phyloP scores from a whole-genome alignment of 2,888 invertebrate genomes.

The Eupithecia subfuscata region DNA sequence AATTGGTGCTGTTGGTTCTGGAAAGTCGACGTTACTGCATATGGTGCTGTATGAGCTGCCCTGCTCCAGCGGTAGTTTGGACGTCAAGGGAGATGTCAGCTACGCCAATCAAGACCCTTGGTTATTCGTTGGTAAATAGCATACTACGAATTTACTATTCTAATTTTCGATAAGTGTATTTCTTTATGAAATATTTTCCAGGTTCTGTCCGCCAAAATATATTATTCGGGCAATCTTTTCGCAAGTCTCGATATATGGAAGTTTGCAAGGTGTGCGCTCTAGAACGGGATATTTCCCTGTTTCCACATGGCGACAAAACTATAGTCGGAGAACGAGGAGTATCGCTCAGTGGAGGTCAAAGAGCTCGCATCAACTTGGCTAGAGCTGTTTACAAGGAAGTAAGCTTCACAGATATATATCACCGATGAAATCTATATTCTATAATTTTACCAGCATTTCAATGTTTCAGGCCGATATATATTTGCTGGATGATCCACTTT shows the following conservation, averaged over 20 bases:
- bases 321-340: slow-evolving; percentile 94
- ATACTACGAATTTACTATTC: background rate
- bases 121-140: slow-evolving; percentile 85
- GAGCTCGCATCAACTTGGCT: slow-evolving; percentile 86
- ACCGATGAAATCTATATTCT: background rate
- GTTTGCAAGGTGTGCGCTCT: slow-evolving; percentile 89
- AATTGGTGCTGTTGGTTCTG: slow-evolving; percentile 85
- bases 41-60: slow-evolving; percentile 90
- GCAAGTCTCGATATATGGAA: slow-evolving; percentile 83
- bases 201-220: slow-evolving; percentile 96
- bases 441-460: background rate
- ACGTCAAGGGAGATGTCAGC: slow-evolving; percentile 86
- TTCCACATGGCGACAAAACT: slow-evolving; percentile 92
- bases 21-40: slow-evolving; percentile 85
- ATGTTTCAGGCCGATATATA: slow-evolving; percentile 87
- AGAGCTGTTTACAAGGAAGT: slow-evolving; percentile 87
- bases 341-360: slow-evolving; percentile 92
- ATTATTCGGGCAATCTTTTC: slow-evolving; percentile 91
- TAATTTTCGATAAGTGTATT: background rate
- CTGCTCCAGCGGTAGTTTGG: slow-evolving; percentile 84
- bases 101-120: slow-evolving; percentile 94
- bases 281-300: slow-evolving; percentile 88
- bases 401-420: slow-evolving; percentile 19
- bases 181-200: slow-evolving; percentile 34
- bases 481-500: slow-evolving; percentile 89